These are phyloP conservation scores for Polymixis lichenea DNA, from an alignment of 2,888 invertebrate species.

Conservation along the genomic window DNA sequence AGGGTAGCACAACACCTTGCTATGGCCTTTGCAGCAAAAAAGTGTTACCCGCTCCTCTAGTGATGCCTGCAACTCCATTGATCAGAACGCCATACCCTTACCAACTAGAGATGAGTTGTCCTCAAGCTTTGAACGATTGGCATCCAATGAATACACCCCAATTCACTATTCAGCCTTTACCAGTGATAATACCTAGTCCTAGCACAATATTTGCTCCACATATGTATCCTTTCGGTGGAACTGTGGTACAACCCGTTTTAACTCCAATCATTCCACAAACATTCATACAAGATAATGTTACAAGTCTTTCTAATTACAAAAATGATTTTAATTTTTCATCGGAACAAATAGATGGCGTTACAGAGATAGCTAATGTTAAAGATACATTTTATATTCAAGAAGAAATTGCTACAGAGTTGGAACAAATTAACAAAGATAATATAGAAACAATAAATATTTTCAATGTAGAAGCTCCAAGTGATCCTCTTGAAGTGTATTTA, in stretches of 20 bases:
- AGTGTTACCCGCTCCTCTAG: conserved; percentile 6
- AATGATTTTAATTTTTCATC: conserved; percentile 26
- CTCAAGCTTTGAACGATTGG: conserved; percentile 43
- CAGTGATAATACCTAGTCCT: conserved; percentile 41
- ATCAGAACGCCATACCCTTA: conserved; percentile 21
- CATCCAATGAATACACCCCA: conserved; percentile 40
- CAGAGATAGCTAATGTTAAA: neutral
- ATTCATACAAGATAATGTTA: conserved; percentile 14
- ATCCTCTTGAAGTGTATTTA: conserved; percentile 74
- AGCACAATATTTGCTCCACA: conserved; percentile 36
- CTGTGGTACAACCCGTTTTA: conserved; percentile 42
- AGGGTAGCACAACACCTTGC: neutral
- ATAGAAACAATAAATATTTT: conserved; percentile 15
- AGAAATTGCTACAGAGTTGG: neutral
- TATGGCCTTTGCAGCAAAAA: conserved; percentile 28
- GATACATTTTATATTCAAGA: conserved; percentile 20
- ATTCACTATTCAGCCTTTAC: conserved; percentile 34
- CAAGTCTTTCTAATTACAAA: conserved; percentile 15
- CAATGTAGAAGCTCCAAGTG: conserved; percentile 23
- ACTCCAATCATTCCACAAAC: conserved; percentile 43
- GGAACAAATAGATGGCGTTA: neutral
- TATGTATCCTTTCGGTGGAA: conserved; percentile 34
- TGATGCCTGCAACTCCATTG: conserved; percentile 10
- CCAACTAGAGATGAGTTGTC: conserved; percentile 34
- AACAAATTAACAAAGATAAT: neutral